phyloP scores from a whole-genome alignment of 2,888 invertebrate genomes.

The Blastobasis adustella region DNA sequence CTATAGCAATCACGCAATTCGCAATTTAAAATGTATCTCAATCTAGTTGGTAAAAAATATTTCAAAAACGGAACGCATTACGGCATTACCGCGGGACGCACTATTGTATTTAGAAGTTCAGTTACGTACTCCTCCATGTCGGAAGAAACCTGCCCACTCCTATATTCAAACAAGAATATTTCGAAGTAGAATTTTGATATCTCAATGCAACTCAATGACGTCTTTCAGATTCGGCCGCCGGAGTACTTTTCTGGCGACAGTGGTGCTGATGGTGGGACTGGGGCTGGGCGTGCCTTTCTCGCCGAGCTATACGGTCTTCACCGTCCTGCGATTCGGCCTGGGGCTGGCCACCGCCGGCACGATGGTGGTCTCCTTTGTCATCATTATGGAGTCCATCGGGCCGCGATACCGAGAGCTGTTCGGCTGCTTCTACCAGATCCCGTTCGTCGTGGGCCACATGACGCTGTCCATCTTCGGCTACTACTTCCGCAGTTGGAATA shows the following conservation, averaged over 20 bases:
- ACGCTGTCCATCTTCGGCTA: conserved; percentile 78
- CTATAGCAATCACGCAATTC: too few relatives aligned
- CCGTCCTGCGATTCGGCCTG: conserved; percentile 78
- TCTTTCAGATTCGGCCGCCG: conserved; percentile 82
- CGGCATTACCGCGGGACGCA: too few relatives aligned
- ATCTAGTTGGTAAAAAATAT: too few relatives aligned
- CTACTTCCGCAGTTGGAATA: conserved; percentile 78
- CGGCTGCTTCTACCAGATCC: conserved; percentile 80
- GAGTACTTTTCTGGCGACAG: conserved; percentile 79
- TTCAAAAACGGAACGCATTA: too few relatives aligned
- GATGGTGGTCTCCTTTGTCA: conserved; percentile 84
- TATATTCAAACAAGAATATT: too few relatives aligned
- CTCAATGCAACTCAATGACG: too few relatives aligned
- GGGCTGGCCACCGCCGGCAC: conserved; percentile 87
- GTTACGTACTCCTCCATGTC: too few relatives aligned
- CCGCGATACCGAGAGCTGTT: conserved; percentile 65
- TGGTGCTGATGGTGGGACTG: conserved; percentile 77
- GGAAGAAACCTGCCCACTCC: too few relatives aligned
- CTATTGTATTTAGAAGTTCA: too few relatives aligned
- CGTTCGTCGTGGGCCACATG: conserved; percentile 81
- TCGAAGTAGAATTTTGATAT: too few relatives aligned
- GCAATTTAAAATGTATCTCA: too few relatives aligned
- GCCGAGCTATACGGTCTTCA: conserved; percentile 75
- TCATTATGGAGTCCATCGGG: conserved; percentile 80
- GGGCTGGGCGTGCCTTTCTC: conserved; percentile 81